A percentile compares a stretch with the other conserved stretches of the same genome.
These are phyloP conservation scores for Epizoanthus ramosus DNA, from an alignment of 92 coral and sea anemone species.

Conservation along the genomic window DNA sequence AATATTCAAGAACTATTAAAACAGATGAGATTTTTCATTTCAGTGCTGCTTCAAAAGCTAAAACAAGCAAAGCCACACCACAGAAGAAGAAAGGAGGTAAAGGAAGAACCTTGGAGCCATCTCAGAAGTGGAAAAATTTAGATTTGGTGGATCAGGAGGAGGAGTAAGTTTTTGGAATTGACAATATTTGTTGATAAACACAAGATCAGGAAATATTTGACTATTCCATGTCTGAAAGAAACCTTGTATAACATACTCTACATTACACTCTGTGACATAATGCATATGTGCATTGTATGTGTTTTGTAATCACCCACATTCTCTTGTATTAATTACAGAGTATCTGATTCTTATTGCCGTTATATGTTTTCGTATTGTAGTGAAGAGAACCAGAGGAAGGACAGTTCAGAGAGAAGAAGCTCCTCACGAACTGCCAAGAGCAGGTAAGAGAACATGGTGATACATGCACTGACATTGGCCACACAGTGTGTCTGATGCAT, in stretches of 20 bases:
- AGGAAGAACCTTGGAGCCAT: conserved; percentile 74
- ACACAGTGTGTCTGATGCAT: too few species aligned
- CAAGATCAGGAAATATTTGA: too few species aligned
- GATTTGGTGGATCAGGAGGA: conserved; percentile 60
- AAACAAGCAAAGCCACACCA: conserved; percentile 62
- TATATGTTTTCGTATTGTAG: conserved; percentile 27
- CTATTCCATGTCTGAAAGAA: too few species aligned
- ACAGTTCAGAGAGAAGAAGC: conserved; percentile 64
- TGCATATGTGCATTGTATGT: background rate
- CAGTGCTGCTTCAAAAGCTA: conserved; percentile 74
- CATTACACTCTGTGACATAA: background rate
- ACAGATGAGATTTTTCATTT: conserved; percentile 6
- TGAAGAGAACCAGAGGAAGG: conserved; percentile 50
- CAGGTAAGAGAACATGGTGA: conserved; percentile 52
- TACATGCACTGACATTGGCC: too few species aligned
- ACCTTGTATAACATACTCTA: too few species aligned
- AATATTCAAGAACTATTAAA: background rate
- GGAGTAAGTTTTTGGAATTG: conserved; percentile 56
- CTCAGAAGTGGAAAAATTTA: conserved; percentile 91
- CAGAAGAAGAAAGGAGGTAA: conserved; percentile 85
- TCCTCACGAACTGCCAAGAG: conserved; percentile 72
- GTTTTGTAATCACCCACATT: too few species aligned
- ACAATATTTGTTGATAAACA: too few species aligned
- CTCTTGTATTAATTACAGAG: background rate
- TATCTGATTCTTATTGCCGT: background rate